These are phyloP conservation scores for Frankliniella intonsa DNA, from an alignment of 2,888 invertebrate species.

Conservation along the genomic window DNA sequence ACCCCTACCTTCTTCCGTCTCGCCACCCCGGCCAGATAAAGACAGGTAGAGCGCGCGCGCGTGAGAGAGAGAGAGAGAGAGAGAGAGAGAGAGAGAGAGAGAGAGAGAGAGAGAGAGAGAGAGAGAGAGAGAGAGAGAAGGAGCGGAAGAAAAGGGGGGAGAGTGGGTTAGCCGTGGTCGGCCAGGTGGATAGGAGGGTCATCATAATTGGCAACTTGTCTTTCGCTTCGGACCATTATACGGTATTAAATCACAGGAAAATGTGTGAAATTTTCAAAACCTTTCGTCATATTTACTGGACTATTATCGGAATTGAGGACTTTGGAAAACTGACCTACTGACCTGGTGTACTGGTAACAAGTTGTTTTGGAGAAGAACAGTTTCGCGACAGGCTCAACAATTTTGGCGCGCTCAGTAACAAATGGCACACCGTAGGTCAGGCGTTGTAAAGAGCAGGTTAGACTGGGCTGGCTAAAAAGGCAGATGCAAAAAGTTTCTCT, in stretches of 20 bases:
- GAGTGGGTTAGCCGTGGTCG: too few relatives aligned
- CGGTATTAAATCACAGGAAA: too few relatives aligned
- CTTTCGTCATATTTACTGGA: too few relatives aligned
- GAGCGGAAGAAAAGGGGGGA: slow-evolving; percentile 36
- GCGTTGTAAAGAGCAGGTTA: neutral
- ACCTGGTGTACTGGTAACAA: too few relatives aligned
- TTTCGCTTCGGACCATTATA: too few relatives aligned
- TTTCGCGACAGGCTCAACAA: too few relatives aligned
- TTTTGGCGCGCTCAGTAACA: neutral
- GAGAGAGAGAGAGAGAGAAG: slow-evolving; percentile 29
- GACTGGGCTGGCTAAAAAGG: neutral
- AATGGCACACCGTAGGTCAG: neutral
- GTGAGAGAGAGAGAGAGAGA: slow-evolving; percentile 31
- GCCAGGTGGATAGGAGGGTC: too few relatives aligned
- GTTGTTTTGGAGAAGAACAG: too few relatives aligned
- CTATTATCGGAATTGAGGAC: too few relatives aligned
- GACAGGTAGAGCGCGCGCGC: slow-evolving; percentile 34
- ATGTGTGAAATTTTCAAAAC: too few relatives aligned
- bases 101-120: neutral
- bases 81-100: slow-evolving; percentile 31
- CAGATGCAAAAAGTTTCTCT: neutral
- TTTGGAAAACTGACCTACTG: too few relatives aligned
- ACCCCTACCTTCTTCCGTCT: slow-evolving; percentile 30
- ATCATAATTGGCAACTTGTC: too few relatives aligned
- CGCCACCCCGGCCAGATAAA: slow-evolving; percentile 31